Conservation (phyloP, 2,888 invertebrate genomes). For the Calameuta pallipes region DNA sequence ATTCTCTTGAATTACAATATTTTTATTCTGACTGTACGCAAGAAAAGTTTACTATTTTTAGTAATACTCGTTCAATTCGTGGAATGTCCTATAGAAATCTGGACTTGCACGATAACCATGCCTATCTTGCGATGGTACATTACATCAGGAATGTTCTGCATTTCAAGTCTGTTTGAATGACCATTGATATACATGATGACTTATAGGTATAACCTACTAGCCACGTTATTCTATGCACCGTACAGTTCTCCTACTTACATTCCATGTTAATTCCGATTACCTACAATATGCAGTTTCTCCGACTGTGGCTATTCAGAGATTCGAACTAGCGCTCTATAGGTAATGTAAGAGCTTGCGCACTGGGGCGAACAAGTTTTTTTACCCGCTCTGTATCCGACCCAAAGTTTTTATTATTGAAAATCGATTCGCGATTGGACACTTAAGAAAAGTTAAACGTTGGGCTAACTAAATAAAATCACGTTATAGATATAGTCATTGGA, state of each 20-base stretch:
- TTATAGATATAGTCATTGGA: neutral
- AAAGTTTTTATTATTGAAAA: neutral
- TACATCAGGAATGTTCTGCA: neutral
- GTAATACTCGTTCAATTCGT: neutral
- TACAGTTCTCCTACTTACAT: neutral
- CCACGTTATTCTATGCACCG: neutral
- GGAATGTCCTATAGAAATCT: neutral
- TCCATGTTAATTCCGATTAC: neutral
- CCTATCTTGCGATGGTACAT: neutral
- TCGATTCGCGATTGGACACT: neutral
- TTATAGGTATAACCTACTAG: neutral
- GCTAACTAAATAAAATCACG: neutral
- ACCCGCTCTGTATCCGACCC: neutral
- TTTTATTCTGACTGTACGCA: neutral
- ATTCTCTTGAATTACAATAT: neutral
- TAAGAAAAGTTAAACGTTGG: neutral
- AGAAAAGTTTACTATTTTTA: neutral
- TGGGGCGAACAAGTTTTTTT: neutral
- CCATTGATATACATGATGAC: neutral
- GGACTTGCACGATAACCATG: neutral
- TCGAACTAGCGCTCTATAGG: neutral
- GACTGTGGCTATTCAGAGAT: neutral
- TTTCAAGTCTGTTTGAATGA: neutral
- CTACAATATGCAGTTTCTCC: neutral
- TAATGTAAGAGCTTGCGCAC: neutral